phyloP scores from a whole-genome alignment of 2,113 vertebrate genomes.

The Illadopsis cleaveri region DNA sequence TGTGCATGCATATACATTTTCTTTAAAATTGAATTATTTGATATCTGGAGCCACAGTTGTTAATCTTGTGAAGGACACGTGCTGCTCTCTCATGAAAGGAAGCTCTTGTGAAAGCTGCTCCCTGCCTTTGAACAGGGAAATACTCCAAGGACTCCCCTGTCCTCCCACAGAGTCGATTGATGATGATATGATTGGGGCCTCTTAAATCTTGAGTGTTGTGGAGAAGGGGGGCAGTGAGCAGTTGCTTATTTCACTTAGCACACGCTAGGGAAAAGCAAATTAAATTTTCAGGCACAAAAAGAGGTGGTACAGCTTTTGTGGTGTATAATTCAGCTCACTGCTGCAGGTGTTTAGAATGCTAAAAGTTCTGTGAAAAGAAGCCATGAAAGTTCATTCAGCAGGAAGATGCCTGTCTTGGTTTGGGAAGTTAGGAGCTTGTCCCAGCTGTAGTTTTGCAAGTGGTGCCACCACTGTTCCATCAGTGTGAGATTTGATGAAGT shows the following conservation, averaged over 20 bases:
- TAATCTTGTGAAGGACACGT: not conserved
- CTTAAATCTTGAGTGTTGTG: not conserved
- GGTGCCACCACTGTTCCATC: not conserved
- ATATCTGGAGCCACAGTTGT: not conserved
- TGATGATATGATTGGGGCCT: not conserved
- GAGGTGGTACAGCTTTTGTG: not conserved
- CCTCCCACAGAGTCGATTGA: not conserved
- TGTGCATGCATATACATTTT: not conserved
- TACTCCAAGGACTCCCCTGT: not conserved
- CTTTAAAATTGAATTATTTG: slow-evolving; percentile 9
- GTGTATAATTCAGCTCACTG: not conserved
- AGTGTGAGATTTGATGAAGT: not conserved
- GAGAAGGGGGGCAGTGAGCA: not conserved
- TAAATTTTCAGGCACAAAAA: not conserved
- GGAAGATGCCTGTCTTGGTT: not conserved
- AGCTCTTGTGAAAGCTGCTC: not conserved
- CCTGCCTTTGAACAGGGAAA: not conserved
- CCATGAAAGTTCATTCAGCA: not conserved
- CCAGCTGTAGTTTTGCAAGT: not conserved
- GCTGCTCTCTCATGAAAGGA: not conserved
- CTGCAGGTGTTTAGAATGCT: not conserved
- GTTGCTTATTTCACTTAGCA: not conserved
- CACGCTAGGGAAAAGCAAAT: not conserved
- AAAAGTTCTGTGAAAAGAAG: not conserved
- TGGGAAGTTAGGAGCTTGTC: not conserved